Conservation (phyloP, 2,113 vertebrate genomes). For the Clarias batrachus region DNA sequence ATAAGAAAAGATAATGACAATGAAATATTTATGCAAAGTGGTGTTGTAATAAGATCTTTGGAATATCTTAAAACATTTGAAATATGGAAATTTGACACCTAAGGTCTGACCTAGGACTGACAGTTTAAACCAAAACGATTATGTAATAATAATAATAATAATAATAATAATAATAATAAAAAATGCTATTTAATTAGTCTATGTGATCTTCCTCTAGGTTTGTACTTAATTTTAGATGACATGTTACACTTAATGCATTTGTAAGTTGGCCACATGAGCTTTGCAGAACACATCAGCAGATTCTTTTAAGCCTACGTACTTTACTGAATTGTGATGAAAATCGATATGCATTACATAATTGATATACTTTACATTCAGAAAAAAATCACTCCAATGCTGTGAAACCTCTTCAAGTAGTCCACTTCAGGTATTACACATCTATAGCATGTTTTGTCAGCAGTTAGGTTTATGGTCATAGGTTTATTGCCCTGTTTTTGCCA, state of each 20-base stretch:
- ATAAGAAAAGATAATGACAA: background rate
- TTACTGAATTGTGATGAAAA: background rate
- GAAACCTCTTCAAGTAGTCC: background rate
- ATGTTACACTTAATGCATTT: background rate
- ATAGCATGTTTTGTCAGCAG: background rate
- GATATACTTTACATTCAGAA: background rate
- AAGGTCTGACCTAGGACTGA: background rate
- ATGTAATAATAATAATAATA: no score
- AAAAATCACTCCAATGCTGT: background rate
- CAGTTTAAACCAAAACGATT: background rate
- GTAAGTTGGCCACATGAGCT: background rate
- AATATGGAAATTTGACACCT: background rate
- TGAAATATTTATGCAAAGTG: background rate
- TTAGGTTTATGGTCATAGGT: background rate
- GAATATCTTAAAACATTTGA: background rate
- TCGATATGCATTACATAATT: background rate
- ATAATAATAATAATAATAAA: no score
- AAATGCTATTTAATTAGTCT: background rate
- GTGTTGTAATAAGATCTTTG: background rate
- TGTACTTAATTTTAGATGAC: background rate
- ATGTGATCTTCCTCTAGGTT: background rate
- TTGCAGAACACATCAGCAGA: background rate
- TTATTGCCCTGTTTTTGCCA: background rate
- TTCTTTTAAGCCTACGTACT: background rate
- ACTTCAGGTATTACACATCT: background rate